A percentile compares a stretch with the other conserved stretches of the same genome.
Evolutionary conservation across 2,113 vertebrate genomes (phyloP).

Genomic region (Phylloscopus trochiloides): DNA sequence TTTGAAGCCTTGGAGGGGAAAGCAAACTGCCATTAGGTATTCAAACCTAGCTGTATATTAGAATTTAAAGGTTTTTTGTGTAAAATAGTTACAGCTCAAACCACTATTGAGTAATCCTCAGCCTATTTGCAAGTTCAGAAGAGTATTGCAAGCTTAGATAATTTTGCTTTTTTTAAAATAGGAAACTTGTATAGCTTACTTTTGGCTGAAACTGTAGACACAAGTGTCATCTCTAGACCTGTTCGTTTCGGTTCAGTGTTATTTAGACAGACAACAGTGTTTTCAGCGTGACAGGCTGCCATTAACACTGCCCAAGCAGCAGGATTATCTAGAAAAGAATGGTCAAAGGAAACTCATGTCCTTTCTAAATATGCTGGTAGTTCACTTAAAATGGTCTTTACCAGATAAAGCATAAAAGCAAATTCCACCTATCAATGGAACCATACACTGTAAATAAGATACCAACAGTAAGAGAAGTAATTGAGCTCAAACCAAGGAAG

Average conservation of each 20-base stretch:
- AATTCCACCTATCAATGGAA: not conserved
- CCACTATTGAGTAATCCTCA: not conserved
- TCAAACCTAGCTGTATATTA: not conserved
- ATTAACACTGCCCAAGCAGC: conserved; percentile 89
- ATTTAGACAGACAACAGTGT: conserved; percentile 76
- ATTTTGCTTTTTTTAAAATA: not conserved
- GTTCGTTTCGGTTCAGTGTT: conserved; percentile 67
- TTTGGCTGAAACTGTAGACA: conserved; percentile 86
- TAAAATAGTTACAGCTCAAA: not conserved
- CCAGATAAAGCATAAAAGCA: not conserved
- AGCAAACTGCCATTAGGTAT: not conserved
- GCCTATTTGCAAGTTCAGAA: not conserved
- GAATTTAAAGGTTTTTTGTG: not conserved
- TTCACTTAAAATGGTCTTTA: not conserved
- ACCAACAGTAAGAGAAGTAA: not conserved
- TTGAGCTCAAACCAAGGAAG: not conserved
- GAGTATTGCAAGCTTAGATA: not conserved
- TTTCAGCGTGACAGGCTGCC: conserved; percentile 90
- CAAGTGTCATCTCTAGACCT: conserved; percentile 75
- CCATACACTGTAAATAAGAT: not conserved
- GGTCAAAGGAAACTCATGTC: not conserved
- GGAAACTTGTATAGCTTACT: conserved; percentile 68
- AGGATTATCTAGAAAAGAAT: conserved; percentile 81
- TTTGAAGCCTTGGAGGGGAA: not conserved
- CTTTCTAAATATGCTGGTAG: not conserved